phyloP scores from a whole-genome alignment of 2,888 invertebrate genomes.

The Drosophila robusta region DNA sequence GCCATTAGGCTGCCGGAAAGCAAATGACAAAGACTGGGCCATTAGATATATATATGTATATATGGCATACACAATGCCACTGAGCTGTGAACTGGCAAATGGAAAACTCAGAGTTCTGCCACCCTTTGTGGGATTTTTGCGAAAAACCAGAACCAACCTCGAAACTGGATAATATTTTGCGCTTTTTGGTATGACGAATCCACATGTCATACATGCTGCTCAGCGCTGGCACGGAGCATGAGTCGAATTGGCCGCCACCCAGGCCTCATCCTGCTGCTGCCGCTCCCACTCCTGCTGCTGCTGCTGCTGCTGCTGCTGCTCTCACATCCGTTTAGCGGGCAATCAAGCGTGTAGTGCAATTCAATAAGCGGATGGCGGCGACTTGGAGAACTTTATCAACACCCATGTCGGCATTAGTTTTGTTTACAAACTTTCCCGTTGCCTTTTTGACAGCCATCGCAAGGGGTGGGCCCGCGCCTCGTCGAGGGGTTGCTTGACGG shows the following conservation, averaged over 20 bases:
- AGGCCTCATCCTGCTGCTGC: slow-evolving; percentile 1
- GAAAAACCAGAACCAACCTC: slow-evolving; percentile 77
- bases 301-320: slow-evolving; percentile 23
- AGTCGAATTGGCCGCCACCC: slow-evolving; percentile 43
- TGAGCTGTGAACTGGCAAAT: slow-evolving; percentile 14
- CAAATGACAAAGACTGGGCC: slow-evolving; percentile 59
- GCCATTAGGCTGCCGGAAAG: slow-evolving; percentile 59
- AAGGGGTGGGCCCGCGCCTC: slow-evolving; percentile 1
- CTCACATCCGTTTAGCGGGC: slow-evolving; percentile 76
- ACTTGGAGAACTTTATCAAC: slow-evolving; percentile 78
- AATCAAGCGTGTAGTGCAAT: slow-evolving; percentile 80
- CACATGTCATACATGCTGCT: slow-evolving; percentile 57
- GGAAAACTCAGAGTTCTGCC: slow-evolving; percentile 14
- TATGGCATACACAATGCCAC: slow-evolving; percentile 46
- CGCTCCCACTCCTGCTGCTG: neutral
- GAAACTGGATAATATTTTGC: slow-evolving; percentile 73
- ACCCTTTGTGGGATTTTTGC: slow-evolving; percentile 60
- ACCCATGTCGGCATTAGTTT: slow-evolving; percentile 82
- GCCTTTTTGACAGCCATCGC: slow-evolving; percentile 72
- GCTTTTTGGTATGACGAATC: slow-evolving; percentile 79
- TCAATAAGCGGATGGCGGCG: slow-evolving; percentile 62
- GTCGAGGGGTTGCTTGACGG: slow-evolving; percentile 50
- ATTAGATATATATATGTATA: slow-evolving; percentile 53
- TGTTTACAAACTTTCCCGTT: slow-evolving; percentile 84
- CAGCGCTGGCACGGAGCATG: slow-evolving; percentile 27